Percentiles rank a stretch among this genome's conserved stretches.
phyloP scores from a whole-genome alignment of 2,113 vertebrate species.

The Catharus bicknelli region DNA sequence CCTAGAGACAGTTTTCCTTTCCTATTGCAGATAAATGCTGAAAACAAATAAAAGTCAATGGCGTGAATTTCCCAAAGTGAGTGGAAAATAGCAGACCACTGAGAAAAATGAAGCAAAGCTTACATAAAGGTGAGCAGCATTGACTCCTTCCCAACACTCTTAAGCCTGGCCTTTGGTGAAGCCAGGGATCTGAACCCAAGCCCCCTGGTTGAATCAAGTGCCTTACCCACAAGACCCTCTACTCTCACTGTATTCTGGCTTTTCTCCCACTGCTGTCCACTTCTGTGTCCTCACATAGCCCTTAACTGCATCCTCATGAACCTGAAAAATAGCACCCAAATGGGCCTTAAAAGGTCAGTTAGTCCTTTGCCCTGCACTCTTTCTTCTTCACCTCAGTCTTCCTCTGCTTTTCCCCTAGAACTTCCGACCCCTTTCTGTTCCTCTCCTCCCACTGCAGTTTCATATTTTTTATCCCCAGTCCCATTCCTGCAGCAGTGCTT shows the following conservation, averaged over 20 bases:
- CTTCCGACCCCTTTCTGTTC: not conserved
- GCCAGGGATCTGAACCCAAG: not conserved
- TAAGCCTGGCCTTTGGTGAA: not conserved
- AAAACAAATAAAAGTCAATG: not conserved
- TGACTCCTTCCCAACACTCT: not conserved
- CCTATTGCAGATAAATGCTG: not conserved
- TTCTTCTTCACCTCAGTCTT: not conserved
- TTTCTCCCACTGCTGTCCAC: not conserved
- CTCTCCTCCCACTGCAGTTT: not conserved
- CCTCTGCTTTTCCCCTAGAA: not conserved
- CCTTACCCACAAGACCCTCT: not conserved
- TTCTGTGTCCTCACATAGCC: not conserved
- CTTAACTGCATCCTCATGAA: not conserved
- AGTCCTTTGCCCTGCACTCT: not conserved
- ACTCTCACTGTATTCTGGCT: not conserved
- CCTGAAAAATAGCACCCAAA: not conserved
- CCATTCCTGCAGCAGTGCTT: not conserved
- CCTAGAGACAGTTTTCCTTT: not conserved
- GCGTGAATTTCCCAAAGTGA: not conserved
- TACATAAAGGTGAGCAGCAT: not conserved
- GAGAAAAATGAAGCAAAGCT: not conserved
- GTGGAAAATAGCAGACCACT: not conserved
- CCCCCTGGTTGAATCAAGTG: not conserved
- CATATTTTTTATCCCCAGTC: not conserved
- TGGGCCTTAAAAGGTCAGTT: not conserved